Evolutionary conservation across 2,113 vertebrate genomes (phyloP).

Genomic region (Myotis lucifugus): DNA sequence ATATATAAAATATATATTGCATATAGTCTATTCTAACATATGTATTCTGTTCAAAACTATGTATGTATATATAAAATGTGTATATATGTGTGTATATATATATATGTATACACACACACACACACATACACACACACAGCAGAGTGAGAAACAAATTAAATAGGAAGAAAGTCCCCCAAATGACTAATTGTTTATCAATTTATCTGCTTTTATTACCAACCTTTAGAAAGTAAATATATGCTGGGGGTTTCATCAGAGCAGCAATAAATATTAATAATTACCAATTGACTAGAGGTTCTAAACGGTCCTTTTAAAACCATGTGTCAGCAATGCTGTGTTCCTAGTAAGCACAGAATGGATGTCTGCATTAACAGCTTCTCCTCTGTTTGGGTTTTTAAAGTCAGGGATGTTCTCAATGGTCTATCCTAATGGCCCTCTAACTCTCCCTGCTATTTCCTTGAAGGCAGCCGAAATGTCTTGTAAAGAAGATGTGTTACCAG

Average conservation of each 20-base stretch:
- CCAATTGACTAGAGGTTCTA: conserved; percentile 77
- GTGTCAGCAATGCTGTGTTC: conserved; percentile 73
- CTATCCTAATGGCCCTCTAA: conserved; percentile 71
- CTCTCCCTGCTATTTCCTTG: conserved; percentile 64
- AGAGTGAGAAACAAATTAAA: conserved; percentile 70
- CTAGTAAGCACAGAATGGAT: conserved; percentile 57
- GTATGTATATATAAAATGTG: not conserved
- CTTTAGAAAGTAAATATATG: conserved; percentile 78
- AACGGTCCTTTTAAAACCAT: conserved; percentile 82
- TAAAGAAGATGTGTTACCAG: conserved; percentile 72
- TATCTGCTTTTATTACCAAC: conserved; percentile 76
- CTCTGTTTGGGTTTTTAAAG: conserved; percentile 69
- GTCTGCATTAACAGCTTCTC: conserved; percentile 57
- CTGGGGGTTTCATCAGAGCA: conserved; percentile 72
- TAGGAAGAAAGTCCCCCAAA: conserved; percentile 22
- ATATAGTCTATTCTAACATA: not conserved
- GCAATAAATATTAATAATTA: conserved; percentile 86
- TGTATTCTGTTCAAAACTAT: conserved; percentile 37
- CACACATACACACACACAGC: not conserved
- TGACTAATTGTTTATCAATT: conserved; percentile 77
- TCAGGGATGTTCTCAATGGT: conserved; percentile 70
- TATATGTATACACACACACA: not conserved
- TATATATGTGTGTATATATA: not conserved
- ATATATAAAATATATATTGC: not conserved
- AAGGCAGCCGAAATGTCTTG: conserved; percentile 70